Conservation (phyloP, 2,888 invertebrate genomes). For the Eupeodes latifasciatus region DNA sequence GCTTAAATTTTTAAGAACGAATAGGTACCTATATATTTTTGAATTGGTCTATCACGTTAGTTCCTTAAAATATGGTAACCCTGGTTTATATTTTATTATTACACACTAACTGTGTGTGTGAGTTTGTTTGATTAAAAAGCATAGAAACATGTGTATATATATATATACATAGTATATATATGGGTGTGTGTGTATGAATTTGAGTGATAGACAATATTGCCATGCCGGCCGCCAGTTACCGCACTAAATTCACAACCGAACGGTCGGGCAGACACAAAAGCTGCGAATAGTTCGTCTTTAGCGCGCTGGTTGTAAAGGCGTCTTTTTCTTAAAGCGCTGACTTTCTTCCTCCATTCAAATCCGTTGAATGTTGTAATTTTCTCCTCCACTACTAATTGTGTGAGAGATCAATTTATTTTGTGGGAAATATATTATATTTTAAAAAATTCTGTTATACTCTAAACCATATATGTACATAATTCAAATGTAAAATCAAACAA, state of each 20-base stretch:
- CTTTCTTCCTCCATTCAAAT: slow-evolving; percentile 43
- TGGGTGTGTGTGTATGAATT: slow-evolving; percentile 2
- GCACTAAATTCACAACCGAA: slow-evolving; percentile 45
- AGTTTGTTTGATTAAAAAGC: slow-evolving; percentile 7
- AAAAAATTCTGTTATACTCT: neutral
- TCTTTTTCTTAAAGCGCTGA: slow-evolving; percentile 59
- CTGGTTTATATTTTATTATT: no score
- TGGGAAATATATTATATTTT: slow-evolving; percentile 37
- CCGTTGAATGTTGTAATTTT: slow-evolving; percentile 47
- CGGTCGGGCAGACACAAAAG: slow-evolving; percentile 38
- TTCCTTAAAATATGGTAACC: no score
- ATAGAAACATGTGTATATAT: neutral
- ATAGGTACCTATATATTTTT: no score
- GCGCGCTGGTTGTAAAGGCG: slow-evolving; percentile 71
- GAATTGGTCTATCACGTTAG: no score
- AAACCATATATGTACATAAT: neutral
- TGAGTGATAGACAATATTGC: slow-evolving; percentile 39
- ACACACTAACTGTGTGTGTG: neutral
- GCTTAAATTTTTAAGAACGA: no score
- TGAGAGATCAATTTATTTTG: slow-evolving; percentile 40
- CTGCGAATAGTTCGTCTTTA: slow-evolving; percentile 65
- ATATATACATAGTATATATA: neutral
- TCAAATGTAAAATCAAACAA: neutral
- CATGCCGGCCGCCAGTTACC: slow-evolving; percentile 29
- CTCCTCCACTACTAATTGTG: slow-evolving; percentile 39